These are phyloP conservation scores for Eulemur rufifrons DNA, from an alignment of 2,113 vertebrate genomes.

Conservation along the genomic window DNA sequence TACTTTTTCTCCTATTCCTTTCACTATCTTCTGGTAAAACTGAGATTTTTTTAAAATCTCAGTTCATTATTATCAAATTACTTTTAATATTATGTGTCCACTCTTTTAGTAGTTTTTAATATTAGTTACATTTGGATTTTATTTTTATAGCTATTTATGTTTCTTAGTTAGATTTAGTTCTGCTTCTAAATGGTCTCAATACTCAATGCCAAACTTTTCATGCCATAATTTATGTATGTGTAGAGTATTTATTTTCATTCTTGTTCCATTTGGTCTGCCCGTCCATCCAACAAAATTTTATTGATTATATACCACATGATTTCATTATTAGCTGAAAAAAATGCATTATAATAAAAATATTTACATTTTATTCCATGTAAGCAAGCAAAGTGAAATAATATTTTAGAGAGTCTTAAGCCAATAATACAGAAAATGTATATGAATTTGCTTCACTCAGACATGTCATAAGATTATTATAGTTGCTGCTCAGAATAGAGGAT, in stretches of 20 bases:
- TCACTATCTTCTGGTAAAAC: background rate
- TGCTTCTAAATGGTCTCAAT: background rate
- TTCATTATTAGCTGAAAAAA: background rate
- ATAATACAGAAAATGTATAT: background rate
- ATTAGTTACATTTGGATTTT: background rate
- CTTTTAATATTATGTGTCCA: background rate
- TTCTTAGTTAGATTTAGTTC: background rate
- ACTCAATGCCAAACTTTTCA: background rate
- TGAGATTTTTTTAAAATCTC: background rate
- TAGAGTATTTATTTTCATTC: background rate
- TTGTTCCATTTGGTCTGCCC: background rate
- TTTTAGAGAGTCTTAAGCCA: background rate
- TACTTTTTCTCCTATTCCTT: background rate
- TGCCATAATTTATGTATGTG: background rate
- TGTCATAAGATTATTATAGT: background rate
- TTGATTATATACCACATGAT: background rate
- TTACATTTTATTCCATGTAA: background rate
- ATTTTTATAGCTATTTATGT: background rate
- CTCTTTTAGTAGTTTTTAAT: background rate
- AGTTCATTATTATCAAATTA: background rate
- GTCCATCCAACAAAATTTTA: background rate
- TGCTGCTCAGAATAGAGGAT: background rate
- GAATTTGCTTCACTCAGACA: background rate
- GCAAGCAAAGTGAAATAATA: background rate
- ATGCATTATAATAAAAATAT: background rate